These are phyloP conservation scores for Parnassius glacialis DNA, from an alignment of 2,888 invertebrate species.

Conservation along the genomic window DNA sequence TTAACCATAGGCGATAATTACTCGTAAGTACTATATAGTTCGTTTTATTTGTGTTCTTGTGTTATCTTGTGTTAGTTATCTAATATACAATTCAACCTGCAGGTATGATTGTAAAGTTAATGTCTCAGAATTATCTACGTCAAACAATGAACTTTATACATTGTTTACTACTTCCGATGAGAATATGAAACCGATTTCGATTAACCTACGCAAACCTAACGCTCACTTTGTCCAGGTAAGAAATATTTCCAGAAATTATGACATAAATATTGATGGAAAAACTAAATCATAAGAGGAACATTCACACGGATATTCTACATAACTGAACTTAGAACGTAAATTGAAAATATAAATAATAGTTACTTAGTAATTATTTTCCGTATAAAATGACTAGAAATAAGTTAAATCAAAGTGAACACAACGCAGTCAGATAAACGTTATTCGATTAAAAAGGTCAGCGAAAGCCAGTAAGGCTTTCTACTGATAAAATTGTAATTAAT, in stretches of 20 bases:
- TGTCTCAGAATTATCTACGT: slow-evolving; percentile 39
- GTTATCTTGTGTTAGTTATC: background rate
- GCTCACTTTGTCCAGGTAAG: slow-evolving; percentile 54
- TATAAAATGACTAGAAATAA: too few species aligned
- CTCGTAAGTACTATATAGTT: slow-evolving; percentile 46
- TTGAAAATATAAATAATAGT: too few species aligned
- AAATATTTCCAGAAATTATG: background rate
- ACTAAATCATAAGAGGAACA: too few species aligned
- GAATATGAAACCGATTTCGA: slow-evolving; percentile 47
- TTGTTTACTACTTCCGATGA: slow-evolving; percentile 47
- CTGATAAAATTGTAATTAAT: too few species aligned
- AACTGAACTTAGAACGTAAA: too few species aligned
- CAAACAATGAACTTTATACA: slow-evolving; percentile 45
- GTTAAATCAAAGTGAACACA: too few species aligned
- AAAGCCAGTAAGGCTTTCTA: too few species aligned
- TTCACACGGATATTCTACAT: too few species aligned
- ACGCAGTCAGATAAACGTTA: too few species aligned
- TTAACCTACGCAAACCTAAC: slow-evolving; percentile 48
- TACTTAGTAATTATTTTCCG: too few species aligned
- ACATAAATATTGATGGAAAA: too few species aligned
- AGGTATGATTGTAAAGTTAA: slow-evolving; percentile 53
- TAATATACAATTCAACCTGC: slow-evolving; percentile 31
- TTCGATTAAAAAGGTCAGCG: too few species aligned
- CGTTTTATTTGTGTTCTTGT: slow-evolving; percentile 1
- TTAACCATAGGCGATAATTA: slow-evolving; percentile 54